Evolutionary conservation across 2,113 vertebrate genomes (phyloP), one percentile per base, ranked within the genome.

Genomic region (Sphaerodactylus townsendi): DNA sequence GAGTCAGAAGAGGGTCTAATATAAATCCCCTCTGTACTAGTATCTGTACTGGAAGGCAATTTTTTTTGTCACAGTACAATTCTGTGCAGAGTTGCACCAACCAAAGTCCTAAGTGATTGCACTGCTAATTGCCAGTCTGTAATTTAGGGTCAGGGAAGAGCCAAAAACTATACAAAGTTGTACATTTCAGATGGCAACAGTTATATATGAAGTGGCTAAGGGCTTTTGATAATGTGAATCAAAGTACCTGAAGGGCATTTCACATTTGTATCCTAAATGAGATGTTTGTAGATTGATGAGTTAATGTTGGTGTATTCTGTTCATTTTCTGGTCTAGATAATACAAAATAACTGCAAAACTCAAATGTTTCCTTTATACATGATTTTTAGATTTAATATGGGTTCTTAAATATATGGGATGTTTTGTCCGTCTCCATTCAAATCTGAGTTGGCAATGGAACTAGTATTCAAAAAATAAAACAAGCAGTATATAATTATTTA

Each of bases 251-350:
- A 0, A 0, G 84, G 89, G 85, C 85, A 92, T 81, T 93, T 79
- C 83, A 85, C 77, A 79, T 1, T 0, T 91, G 85, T 83, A 89
- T 88, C 81, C 78, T 70, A 81, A 92, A 90, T 76, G 81, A 74
- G 73, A n/a, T 83, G 86, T 89, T 91, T 88, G 85, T 86, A 86
- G 87, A 88, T 91, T 90, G 89, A 86, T 59, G 89, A 90, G 82
- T 82, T 83, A 23, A 13, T 0, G 37, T 81, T 37, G 30, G 85
- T 77, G 85, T 78, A 89, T 86, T 86, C 11, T 69, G 59, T 73
- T 80, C 59, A 88, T 90, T 88, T 79, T 3, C 88, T 39, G 15
- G 73, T 39, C 33, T 8, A 86, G 88, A 89, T 82, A 9, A 7
- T 76, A 85, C 0, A 0, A 46, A 5, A 44, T 0, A 0, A 48